Conservation (phyloP, 2,113 vertebrate genomes). For the Danionella cerebrum region DNA sequence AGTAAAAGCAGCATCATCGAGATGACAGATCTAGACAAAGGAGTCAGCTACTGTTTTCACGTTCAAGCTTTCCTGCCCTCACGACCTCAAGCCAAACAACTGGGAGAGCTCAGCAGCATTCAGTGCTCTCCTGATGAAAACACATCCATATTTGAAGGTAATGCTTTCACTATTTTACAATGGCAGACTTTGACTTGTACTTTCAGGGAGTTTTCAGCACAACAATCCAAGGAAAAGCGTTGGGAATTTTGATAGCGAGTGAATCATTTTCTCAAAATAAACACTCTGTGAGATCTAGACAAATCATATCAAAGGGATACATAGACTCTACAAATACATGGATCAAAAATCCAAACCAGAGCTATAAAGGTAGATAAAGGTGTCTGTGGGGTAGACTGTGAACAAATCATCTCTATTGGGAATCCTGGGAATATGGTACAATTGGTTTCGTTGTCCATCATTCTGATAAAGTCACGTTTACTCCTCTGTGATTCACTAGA, state of each 20-base stretch:
- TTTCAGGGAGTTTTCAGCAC: not conserved
- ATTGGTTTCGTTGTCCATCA: too few relatives aligned
- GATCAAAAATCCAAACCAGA: not conserved
- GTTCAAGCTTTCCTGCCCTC: conserved; percentile 66
- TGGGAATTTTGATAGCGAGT: not conserved
- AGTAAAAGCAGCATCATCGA: conserved; percentile 56
- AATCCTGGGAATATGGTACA: too few relatives aligned
- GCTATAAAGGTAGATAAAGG: not conserved
- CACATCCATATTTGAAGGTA: conserved; percentile 40
- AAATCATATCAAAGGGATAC: not conserved
- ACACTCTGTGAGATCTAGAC: not conserved
- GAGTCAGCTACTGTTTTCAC: conserved; percentile 77
- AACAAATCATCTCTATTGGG: not conserved
- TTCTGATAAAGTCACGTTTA: too few relatives aligned
- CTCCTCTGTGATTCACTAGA: too few relatives aligned
- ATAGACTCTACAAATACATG: not conserved
- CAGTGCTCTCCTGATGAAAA: conserved; percentile 49
- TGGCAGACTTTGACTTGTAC: not conserved
- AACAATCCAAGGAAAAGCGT: not conserved
- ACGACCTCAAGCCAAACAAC: conserved; percentile 53
- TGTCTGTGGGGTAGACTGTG: not conserved
- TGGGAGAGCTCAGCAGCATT: conserved; percentile 58
- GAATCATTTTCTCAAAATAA: conserved; percentile 2
- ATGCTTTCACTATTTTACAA: not conserved
- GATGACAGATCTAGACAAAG: conserved; percentile 59